These are phyloP conservation scores for Aphis craccivora DNA, from an alignment of 1,140 invertebrate species.

Conservation along the genomic window DNA sequence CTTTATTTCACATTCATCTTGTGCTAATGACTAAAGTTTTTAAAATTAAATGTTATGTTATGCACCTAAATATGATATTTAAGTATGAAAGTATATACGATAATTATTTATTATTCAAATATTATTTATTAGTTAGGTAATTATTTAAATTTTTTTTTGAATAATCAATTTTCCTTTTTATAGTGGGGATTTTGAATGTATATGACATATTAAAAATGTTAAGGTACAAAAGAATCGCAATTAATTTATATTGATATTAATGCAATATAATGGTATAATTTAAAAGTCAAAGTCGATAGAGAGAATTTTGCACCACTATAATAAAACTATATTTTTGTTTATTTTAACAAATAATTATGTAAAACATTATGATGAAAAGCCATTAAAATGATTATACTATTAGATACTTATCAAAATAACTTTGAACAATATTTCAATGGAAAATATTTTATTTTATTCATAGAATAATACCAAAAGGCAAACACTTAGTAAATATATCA, in stretches of 20 bases:
- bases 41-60: too few relatives aligned
- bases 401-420: background rate
- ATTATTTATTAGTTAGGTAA: too few relatives aligned
- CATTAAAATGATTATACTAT: background rate
- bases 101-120: too few relatives aligned
- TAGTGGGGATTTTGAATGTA: background rate
- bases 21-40: too few relatives aligned
- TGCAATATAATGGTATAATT: background rate
- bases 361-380: background rate
- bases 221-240: background rate
- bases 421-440: background rate
- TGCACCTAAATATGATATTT: too few relatives aligned
- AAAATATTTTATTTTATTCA: background rate
- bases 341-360: background rate
- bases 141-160: too few relatives aligned
- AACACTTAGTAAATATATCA: background rate
- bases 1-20: too few relatives aligned
- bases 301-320: background rate
- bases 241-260: background rate
- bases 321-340: background rate
- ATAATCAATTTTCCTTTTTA: too few relatives aligned
- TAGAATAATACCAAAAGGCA: background rate
- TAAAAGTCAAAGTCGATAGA: background rate
- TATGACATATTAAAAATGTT: background rate
- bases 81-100: too few relatives aligned